A percentile compares a stretch with the other conserved stretches of the same genome.
Conservation (phyloP, 2,888 invertebrate species). For the Caenorhabditis sp. region DNA sequence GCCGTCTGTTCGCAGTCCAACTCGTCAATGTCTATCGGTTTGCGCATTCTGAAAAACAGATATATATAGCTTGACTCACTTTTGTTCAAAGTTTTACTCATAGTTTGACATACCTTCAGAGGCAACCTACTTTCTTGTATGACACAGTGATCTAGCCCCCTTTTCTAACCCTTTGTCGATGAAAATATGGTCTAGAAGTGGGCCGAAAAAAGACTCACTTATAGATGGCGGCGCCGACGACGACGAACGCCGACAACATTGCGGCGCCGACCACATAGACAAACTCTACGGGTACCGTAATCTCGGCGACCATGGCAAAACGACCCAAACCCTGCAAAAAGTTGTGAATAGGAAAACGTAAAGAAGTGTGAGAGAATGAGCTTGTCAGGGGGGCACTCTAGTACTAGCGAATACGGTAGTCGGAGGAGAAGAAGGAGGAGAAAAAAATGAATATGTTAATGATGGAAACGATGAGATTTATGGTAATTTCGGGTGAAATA, state of each 20-base stretch:
- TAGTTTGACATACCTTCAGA: too few species aligned
- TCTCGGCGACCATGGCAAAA: constrained; percentile 40
- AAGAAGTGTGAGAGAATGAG: neutral
- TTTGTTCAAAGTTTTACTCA: too few species aligned
- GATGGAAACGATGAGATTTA: neutral
- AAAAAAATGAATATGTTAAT: neutral
- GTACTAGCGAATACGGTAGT: neutral
- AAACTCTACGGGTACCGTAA: constrained; percentile 64
- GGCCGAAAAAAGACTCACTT: constrained; percentile 57
- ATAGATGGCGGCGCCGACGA: constrained; percentile 61
- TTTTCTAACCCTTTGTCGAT: neutral
- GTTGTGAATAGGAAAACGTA: neutral
- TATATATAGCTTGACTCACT: too few species aligned
- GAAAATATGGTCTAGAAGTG: too few species aligned
- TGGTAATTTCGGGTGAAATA: neutral
- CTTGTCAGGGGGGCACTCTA: too few species aligned
- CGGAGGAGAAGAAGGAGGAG: neutral
- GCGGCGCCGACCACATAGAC: constrained; percentile 64
- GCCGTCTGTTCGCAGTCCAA: constrained; percentile 68
- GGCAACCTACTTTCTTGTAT: too few species aligned
- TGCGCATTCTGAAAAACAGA: constrained; percentile 58
- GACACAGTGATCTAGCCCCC: too few species aligned
- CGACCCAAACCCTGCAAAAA: neutral
- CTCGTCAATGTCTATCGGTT: constrained; percentile 61
- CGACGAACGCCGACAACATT: constrained; percentile 60